phyloP scores from a whole-genome alignment of 1,140 invertebrate genomes.

The Lasioglossum baleicum region DNA sequence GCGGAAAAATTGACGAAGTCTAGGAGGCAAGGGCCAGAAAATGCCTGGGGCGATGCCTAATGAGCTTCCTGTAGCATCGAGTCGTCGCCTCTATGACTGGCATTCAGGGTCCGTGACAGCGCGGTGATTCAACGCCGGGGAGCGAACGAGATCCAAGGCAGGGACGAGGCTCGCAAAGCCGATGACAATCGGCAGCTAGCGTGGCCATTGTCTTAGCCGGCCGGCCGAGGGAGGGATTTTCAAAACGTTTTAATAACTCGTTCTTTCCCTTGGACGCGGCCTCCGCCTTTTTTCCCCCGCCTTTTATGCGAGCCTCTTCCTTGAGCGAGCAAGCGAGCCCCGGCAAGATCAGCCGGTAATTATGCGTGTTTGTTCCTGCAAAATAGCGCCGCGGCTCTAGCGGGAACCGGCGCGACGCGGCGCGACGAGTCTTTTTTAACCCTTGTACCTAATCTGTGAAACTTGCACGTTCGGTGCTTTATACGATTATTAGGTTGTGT shows the following conservation, averaged over 20 bases:
- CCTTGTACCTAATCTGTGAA: no score
- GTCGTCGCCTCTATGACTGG: slow-evolving; percentile 40
- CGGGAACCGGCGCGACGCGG: no score
- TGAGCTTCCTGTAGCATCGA: slow-evolving; percentile 62
- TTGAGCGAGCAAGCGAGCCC: neutral
- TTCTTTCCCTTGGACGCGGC: slow-evolving; percentile 1
- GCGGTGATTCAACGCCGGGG: slow-evolving; percentile 40
- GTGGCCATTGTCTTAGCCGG: slow-evolving; percentile 52
- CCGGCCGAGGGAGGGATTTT: slow-evolving; percentile 30
- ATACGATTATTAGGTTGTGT: no score
- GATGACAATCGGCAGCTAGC: slow-evolving; percentile 58
- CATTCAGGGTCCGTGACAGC: slow-evolving; percentile 48
- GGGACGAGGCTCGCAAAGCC: slow-evolving; percentile 15
- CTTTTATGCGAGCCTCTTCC: neutral
- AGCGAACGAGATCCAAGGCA: slow-evolving; percentile 34
- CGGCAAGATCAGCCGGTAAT: slow-evolving; percentile 28
- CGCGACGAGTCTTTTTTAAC: no score
- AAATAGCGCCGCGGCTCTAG: no score
- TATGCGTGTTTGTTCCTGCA: slow-evolving; percentile 16
- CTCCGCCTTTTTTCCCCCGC: neutral
- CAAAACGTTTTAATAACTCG: slow-evolving; percentile 50
- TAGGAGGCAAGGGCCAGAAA: slow-evolving; percentile 46
- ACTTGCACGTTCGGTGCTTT: no score
- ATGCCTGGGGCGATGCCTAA: slow-evolving; percentile 57
- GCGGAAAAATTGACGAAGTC: slow-evolving; percentile 39